Conservation (phyloP, 2,888 invertebrate genomes). For the Noctua janthe region DNA sequence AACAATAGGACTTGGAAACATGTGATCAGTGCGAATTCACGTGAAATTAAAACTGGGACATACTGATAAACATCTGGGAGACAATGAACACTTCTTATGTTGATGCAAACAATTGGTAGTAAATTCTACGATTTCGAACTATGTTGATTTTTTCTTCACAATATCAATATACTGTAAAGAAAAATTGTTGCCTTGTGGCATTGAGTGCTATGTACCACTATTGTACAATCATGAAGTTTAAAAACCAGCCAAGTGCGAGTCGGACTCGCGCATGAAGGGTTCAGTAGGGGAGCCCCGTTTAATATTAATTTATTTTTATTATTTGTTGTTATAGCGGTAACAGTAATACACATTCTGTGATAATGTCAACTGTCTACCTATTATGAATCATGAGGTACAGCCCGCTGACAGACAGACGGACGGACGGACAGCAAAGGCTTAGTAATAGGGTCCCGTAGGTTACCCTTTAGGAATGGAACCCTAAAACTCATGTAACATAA, state of each 20-base stretch:
- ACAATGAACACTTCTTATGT: constrained; percentile 61
- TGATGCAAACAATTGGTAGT: background rate
- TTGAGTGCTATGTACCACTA: background rate
- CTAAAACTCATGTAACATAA: background rate
- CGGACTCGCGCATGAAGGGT: too few species aligned
- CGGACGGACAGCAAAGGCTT: too few species aligned
- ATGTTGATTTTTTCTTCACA: background rate
- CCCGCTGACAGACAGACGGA: too few species aligned
- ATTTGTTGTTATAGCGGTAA: too few species aligned
- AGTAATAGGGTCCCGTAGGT: too few species aligned
- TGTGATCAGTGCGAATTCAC: constrained; percentile 52
- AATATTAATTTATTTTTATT: too few species aligned
- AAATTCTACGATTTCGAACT: background rate
- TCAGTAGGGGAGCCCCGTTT: too few species aligned
- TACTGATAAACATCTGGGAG: constrained; percentile 71
- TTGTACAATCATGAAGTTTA: background rate
- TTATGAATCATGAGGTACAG: too few species aligned
- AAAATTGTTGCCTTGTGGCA: background rate
- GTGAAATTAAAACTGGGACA: constrained; percentile 73
- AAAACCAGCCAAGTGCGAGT: background rate
- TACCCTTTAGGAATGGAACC: too few species aligned
- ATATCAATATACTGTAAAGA: background rate
- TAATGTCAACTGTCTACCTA: too few species aligned
- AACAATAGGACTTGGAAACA: constrained; percentile 69
- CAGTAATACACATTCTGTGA: too few species aligned